A percentile compares a stretch with the other conserved stretches of the same genome.
phyloP scores from a whole-genome alignment of 1,140 invertebrate genomes.

The Nasonia longicornis region DNA sequence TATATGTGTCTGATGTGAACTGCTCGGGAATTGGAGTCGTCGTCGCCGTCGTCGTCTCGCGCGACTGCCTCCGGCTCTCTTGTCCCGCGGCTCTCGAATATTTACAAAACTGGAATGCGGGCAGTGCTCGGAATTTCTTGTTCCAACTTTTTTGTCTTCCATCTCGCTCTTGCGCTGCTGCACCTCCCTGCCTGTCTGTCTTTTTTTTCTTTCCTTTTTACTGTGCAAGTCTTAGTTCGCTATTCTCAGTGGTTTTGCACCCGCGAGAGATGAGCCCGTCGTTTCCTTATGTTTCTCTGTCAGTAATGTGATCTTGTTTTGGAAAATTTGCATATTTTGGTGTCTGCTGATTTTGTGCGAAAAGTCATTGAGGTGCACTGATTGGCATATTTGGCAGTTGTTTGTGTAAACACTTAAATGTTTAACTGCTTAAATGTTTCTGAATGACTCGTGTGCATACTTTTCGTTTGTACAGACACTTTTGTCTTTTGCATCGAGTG shows the following conservation, averaged over 20 bases:
- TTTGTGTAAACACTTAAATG: neutral
- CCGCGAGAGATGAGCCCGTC: neutral
- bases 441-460: neutral
- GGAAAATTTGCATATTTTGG: neutral
- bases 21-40: neutral
- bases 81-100: slow-evolving; percentile 2
- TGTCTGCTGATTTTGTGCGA: neutral
- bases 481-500: neutral
- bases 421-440: neutral
- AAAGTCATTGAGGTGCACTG: neutral
- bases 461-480: neutral
- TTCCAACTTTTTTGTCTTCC: slow-evolving; percentile 32
- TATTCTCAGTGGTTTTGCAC: neutral
- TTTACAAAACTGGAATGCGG: slow-evolving; percentile 45
- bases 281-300: neutral
- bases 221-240: neutral
- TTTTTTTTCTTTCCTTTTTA: slow-evolving; percentile 4
- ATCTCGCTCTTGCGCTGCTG: slow-evolving; percentile 9
- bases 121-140: slow-evolving; percentile 41
- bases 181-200: neutral
- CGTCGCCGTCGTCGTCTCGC: neutral
- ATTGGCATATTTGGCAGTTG: neutral
- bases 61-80: neutral
- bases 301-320: neutral
- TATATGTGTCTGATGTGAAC: neutral